These are phyloP conservation scores for Scaptomyza graminum DNA, from an alignment of 1,140 invertebrate genomes.

Conservation along the genomic window DNA sequence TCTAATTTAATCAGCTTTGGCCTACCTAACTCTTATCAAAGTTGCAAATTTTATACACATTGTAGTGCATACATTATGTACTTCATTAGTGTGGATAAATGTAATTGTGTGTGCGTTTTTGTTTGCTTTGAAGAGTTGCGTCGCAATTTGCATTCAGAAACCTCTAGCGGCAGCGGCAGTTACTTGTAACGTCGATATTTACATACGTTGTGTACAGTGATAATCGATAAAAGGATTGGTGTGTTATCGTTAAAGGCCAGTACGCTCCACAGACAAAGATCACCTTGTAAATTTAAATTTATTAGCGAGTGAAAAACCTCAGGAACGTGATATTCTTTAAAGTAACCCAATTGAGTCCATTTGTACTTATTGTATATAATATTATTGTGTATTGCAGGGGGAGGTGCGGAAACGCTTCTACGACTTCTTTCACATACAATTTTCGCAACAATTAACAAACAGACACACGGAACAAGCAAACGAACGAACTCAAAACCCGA, in stretches of 20 bases:
- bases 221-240: conserved; percentile 18
- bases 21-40: conserved; percentile 54
- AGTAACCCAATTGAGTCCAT: no score
- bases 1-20: conserved; percentile 68
- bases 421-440: conserved; percentile 62
- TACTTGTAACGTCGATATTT: conserved; percentile 12
- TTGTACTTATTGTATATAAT: neutral
- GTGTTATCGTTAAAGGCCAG: neutral
- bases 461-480: conserved; percentile 47
- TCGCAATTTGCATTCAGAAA: conserved; percentile 36
- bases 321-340: no score
- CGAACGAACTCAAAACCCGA: conserved; percentile 55
- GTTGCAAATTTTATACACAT: conserved; percentile 54
- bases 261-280: no score
- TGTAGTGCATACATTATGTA: conserved; percentile 48
- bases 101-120: neutral
- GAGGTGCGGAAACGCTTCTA: conserved; percentile 80
- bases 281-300: no score
- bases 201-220: conserved; percentile 12
- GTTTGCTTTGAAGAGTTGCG: conserved; percentile 27
- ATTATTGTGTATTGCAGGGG: conserved; percentile 64
- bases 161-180: neutral
- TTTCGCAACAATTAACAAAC: conserved; percentile 22
- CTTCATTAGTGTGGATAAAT: neutral
- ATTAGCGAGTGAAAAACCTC: no score